Evolutionary conservation across 2,888 invertebrate genomes (phyloP).

Genomic region (Tanypteryx hageni): DNA sequence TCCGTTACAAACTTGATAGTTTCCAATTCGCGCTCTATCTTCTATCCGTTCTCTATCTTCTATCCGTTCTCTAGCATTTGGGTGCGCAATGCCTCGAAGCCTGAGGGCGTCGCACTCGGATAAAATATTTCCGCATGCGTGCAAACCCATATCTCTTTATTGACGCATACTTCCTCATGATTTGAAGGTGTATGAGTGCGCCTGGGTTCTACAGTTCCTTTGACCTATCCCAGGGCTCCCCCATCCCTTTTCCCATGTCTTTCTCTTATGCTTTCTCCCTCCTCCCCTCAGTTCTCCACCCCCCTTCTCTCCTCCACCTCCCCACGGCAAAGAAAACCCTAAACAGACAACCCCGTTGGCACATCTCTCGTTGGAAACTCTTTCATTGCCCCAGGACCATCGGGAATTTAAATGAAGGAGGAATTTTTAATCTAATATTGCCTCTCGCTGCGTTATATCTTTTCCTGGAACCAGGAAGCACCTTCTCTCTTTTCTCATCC

Average conservation of each 20-base stretch:
- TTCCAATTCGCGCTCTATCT: too few relatives aligned
- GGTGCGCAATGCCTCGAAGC: too few relatives aligned
- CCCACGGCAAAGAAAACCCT: background rate
- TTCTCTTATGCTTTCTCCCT: background rate
- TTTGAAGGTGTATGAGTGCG: too few relatives aligned
- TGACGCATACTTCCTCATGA: background rate
- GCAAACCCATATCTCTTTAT: too few relatives aligned
- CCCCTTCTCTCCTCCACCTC: constrained; percentile 43
- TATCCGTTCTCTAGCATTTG: too few relatives aligned
- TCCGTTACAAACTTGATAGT: too few relatives aligned
- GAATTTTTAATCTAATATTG: background rate
- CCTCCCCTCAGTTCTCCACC: background rate
- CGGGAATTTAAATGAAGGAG: background rate
- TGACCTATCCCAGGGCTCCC: background rate
- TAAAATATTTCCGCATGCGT: too few relatives aligned
- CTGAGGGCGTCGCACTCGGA: too few relatives aligned
- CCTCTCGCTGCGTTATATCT: background rate
- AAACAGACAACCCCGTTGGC: background rate
- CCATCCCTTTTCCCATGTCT: too few relatives aligned
- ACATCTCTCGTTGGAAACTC: background rate
- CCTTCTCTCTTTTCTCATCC: background rate
- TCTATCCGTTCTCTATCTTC: too few relatives aligned
- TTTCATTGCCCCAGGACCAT: background rate
- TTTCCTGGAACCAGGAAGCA: background rate
- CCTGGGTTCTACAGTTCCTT: background rate